Evolutionary conservation across 37 sponge, comb jelly and placozoan species (phyloP).

Genomic region (Sycon ciliatum): DNA sequence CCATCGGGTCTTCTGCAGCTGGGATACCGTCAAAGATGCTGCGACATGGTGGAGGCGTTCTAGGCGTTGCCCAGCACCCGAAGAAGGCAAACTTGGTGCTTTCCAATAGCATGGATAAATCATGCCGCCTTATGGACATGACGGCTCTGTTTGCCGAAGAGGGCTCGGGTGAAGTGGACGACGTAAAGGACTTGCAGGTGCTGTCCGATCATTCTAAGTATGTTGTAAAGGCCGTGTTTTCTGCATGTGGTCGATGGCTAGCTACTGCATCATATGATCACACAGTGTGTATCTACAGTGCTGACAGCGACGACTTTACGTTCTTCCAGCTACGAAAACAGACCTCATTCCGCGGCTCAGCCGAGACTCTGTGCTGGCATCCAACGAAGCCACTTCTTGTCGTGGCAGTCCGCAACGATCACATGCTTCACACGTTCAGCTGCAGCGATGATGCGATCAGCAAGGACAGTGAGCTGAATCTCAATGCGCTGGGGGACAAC

Average conservation of each 20-base stretch:
- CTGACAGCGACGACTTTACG: not conserved
- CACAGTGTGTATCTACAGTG: constrained; percentile 44
- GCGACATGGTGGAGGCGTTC: no score
- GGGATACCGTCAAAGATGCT: no score
- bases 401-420: not conserved
- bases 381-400: not conserved
- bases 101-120: no score
- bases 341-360: no score
- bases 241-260: constrained; percentile 52
- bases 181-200: not conserved
- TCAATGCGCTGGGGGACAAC: constrained; percentile 73
- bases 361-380: not conserved
- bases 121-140: no score
- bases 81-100: no score
- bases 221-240: constrained; percentile 53
- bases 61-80: no score
- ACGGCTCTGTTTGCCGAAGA: no score
- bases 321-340: no score
- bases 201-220: constrained; percentile 33
- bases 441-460: not conserved
- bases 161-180: no score
- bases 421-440: not conserved
- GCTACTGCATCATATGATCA: constrained; percentile 65
- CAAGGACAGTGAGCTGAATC: constrained; percentile 26
- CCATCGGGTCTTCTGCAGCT: no score